Evolutionary conservation across 2,888 invertebrate species (phyloP).

Genomic region (Drosophila fulvimacula): DNA sequence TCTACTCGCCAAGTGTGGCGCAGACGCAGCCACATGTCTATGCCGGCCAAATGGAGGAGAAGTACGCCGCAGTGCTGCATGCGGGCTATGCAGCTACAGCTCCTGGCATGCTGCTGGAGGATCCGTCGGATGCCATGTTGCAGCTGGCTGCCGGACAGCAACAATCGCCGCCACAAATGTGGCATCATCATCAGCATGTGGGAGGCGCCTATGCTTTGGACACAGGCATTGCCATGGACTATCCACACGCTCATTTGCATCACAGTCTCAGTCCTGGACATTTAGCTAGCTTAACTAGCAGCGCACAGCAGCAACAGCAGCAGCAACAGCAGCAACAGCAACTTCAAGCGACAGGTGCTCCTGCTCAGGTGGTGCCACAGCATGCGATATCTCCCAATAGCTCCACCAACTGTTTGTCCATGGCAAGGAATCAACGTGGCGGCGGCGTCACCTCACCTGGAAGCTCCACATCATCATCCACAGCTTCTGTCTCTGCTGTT

Average conservation of each 20-base stretch:
- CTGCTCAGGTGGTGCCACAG: slow-evolving; percentile 53
- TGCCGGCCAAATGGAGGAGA: slow-evolving; percentile 79
- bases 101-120: slow-evolving; percentile 75
- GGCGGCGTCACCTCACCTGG: slow-evolving; percentile 82
- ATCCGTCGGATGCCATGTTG: slow-evolving; percentile 80
- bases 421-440: slow-evolving; percentile 76
- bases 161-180: slow-evolving; percentile 77
- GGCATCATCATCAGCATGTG: slow-evolving; percentile 82
- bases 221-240: slow-evolving; percentile 71
- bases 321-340: slow-evolving; percentile 55
- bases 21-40: slow-evolving; percentile 68
- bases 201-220: slow-evolving; percentile 66
- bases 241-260: slow-evolving; percentile 82
- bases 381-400: slow-evolving; percentile 72
- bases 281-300: slow-evolving; percentile 59
- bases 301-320: slow-evolving; percentile 58
- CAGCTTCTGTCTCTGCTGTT: slow-evolving; percentile 63
- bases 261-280: slow-evolving; percentile 76
- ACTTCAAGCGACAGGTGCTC: slow-evolving; percentile 44
- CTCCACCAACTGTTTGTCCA: slow-evolving; percentile 46
- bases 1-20: slow-evolving; percentile 85
- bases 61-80: slow-evolving; percentile 86
- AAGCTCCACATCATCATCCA: slow-evolving; percentile 79
- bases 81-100: slow-evolving; percentile 85
- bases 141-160: slow-evolving; percentile 72